Conservation (phyloP, 2,113 vertebrate genomes). For the Cepphus grylle region DNA sequence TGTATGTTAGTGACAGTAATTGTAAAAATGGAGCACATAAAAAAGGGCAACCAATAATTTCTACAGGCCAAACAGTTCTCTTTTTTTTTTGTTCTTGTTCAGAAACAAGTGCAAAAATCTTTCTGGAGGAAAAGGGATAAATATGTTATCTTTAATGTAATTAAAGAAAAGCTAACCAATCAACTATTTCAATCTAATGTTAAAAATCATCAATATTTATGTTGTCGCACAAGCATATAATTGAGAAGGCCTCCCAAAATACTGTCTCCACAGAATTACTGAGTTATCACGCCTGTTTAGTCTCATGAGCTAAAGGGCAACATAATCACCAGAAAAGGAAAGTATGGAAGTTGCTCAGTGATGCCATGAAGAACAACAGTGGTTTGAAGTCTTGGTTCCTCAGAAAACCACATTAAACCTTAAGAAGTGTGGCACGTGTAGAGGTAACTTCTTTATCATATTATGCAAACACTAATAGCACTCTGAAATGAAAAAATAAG, state of each 20-base stretch:
- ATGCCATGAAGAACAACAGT: not conserved
- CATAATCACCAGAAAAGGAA: not conserved
- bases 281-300: not conserved
- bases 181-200: not conserved
- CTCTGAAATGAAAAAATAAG: not conserved
- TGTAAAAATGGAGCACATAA: not conserved
- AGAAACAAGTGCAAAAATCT: not conserved
- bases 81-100: not conserved
- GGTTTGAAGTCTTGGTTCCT: not conserved
- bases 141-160: not conserved
- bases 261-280: not conserved
- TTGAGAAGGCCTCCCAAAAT: not conserved
- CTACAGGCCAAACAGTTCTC: not conserved
- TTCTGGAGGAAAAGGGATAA: not conserved
- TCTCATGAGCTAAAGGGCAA: not conserved
- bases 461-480: not conserved
- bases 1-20: rapidly evolving
- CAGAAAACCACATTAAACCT: not conserved
- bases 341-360: not conserved
- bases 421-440: not conserved
- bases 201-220: not conserved
- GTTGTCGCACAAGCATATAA: not conserved
- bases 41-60: not conserved
- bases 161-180: not conserved
- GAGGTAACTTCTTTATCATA: not conserved